These are phyloP conservation scores for Dyspetes luteomarginatus DNA, from an alignment of 2,888 invertebrate genomes.

Conservation along the genomic window DNA sequence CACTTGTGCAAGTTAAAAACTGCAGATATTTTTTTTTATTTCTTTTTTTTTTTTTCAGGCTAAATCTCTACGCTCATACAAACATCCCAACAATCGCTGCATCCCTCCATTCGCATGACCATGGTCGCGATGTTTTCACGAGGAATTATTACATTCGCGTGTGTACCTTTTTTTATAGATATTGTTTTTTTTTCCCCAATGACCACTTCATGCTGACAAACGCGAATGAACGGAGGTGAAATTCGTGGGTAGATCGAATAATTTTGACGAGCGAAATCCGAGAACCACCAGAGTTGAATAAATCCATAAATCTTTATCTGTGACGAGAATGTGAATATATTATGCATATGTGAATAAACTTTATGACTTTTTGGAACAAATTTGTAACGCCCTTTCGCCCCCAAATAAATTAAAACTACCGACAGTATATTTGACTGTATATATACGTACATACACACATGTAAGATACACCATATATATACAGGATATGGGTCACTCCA, in stretches of 20 bases:
- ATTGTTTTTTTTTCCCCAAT: slow-evolving; percentile 10
- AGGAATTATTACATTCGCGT: slow-evolving; percentile 36
- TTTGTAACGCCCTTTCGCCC: too few relatives aligned
- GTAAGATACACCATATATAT: too few relatives aligned
- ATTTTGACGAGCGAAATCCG: slow-evolving; percentile 18
- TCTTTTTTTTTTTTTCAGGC: slow-evolving; percentile 20
- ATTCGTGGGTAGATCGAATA: neutral
- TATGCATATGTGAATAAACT: too few relatives aligned
- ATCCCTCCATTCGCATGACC: slow-evolving; percentile 14
- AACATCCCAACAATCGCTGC: slow-evolving; percentile 14
- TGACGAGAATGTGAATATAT: too few relatives aligned
- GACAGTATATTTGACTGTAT: too few relatives aligned
- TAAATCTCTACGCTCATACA: slow-evolving; percentile 20
- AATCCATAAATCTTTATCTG: neutral
- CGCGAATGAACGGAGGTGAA: slow-evolving; percentile 2
- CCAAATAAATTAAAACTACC: too few relatives aligned
- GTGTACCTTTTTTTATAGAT: slow-evolving; percentile 17
- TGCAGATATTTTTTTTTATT: slow-evolving; percentile 38
- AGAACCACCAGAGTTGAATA: neutral
- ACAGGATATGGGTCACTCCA: neutral
- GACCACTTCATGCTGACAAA: slow-evolving; percentile 12
- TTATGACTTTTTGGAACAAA: too few relatives aligned
- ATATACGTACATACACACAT: too few relatives aligned
- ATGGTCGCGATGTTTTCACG: slow-evolving; percentile 45
- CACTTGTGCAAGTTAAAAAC: slow-evolving; percentile 49